These are phyloP conservation scores for Drosophila burlai DNA, from an alignment of 1,140 invertebrate species.

Conservation along the genomic window DNA sequence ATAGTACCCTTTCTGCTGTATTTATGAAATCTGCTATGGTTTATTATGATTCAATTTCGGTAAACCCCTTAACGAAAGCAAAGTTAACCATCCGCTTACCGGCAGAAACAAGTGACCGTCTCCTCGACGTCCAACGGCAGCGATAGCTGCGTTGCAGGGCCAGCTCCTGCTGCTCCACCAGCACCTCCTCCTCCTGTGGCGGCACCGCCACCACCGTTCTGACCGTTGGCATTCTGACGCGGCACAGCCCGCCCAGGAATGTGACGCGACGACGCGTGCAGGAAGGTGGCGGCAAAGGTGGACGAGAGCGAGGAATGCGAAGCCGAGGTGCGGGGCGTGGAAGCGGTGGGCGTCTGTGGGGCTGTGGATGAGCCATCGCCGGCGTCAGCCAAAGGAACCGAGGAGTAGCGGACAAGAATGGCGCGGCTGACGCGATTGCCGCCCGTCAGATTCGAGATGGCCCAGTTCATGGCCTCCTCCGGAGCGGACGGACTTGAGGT, in stretches of 20 bases:
- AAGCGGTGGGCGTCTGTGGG: conserved; percentile 79
- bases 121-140: conserved; percentile 89
- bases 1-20: not conserved
- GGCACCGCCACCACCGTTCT: conserved; percentile 6
- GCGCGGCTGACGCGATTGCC: conserved; percentile 84
- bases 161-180: conserved; percentile 3
- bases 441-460: conserved; percentile 83
- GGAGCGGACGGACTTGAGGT: conserved; percentile 1
- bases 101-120: conserved; percentile 91
- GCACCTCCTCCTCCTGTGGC: not conserved
- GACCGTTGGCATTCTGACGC: conserved; percentile 53
- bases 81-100: conserved; percentile 84
- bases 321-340: conserved; percentile 62
- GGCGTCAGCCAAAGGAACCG: conserved; percentile 72
- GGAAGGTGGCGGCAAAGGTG: conserved; percentile 86
- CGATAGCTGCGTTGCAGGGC: conserved; percentile 71
- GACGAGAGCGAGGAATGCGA: conserved; percentile 85
- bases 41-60: not conserved
- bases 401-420: conserved; percentile 83
- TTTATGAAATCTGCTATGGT: not conserved
- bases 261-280: conserved; percentile 71
- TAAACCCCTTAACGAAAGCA: not conserved
- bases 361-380: conserved; percentile 70
- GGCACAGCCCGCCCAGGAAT: conserved; percentile 75
- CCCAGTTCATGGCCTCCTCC: conserved; percentile 78